phyloP scores from a whole-genome alignment of 1,140 invertebrate genomes.

The Cheumatopsyche charites region DNA sequence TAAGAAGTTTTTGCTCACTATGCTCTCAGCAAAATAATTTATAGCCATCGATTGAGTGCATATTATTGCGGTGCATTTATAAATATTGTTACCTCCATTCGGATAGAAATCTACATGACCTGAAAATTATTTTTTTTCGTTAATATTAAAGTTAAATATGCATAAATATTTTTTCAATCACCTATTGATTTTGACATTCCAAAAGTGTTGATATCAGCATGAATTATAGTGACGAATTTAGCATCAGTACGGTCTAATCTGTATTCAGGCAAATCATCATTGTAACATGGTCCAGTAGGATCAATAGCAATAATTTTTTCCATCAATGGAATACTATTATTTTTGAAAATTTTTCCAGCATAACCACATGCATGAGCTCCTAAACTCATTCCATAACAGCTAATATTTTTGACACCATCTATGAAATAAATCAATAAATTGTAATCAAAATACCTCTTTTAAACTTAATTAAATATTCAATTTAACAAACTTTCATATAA shows the following conservation, averaged over 20 bases:
- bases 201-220: neutral
- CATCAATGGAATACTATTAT: neutral
- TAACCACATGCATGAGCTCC: neutral
- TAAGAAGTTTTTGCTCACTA: constrained; percentile 61
- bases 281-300: neutral
- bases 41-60: constrained; percentile 69
- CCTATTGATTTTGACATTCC: neutral
- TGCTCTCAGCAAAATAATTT: constrained; percentile 65
- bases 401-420: neutral
- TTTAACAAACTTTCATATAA: no score
- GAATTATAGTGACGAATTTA: constrained; percentile 60
- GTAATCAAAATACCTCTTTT: no score
- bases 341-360: neutral
- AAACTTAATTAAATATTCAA: no score
- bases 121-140: no score
- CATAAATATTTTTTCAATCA: neutral
- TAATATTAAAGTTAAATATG: no score
- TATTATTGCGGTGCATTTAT: constrained; percentile 66
- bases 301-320: neutral
- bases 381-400: neutral
- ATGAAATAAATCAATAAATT: no score
- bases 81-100: constrained; percentile 67
- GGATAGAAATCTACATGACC: constrained; percentile 66
- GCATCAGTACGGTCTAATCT: neutral
- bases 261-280: neutral